Evolutionary conservation across 2,113 vertebrate species (phyloP).

Genomic region (Paraplagusia blochii): DNA sequence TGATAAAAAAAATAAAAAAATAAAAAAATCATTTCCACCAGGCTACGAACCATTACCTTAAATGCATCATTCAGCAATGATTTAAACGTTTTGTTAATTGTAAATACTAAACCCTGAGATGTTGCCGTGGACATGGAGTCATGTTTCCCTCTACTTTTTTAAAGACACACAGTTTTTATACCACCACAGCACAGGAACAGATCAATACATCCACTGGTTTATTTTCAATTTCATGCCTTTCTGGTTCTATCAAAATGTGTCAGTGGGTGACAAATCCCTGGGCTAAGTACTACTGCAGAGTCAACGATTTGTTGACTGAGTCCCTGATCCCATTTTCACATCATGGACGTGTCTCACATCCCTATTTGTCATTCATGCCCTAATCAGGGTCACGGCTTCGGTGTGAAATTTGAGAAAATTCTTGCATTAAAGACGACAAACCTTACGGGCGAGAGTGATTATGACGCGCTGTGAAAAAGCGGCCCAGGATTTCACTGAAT

Average conservation of each 20-base stretch:
- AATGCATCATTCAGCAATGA: no score
- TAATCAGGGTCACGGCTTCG: conserved; percentile 36
- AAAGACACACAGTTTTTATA: conserved; percentile 12
- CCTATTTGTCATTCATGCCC: conserved; percentile 40
- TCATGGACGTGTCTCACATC: conserved; percentile 40
- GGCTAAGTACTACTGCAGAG: conserved; percentile 39
- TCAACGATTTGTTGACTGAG: conserved; percentile 58
- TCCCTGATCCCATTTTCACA: conserved; percentile 42
- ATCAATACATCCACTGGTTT: conserved; percentile 66
- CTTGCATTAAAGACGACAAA: conserved; percentile 1
- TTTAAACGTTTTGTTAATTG: background rate
- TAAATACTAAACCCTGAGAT: background rate
- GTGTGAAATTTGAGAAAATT: conserved; percentile 19
- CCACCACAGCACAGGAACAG: conserved; percentile 39
- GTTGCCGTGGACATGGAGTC: background rate
- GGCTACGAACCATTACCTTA: no score
- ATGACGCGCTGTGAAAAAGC: background rate
- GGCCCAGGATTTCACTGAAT: background rate
- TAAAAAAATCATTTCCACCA: no score
- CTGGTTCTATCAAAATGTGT: conserved; percentile 67
- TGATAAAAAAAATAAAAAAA: no score
- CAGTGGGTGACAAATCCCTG: conserved; percentile 60
- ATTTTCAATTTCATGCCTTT: conserved; percentile 74
- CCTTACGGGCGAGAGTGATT: background rate
- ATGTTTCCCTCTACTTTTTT: conserved; percentile 1